A percentile compares a stretch with the other conserved stretches of the same genome.
Evolutionary conservation across 2,797 vertebrate species (phyloP).

Genomic region (Balearica regulorum): DNA sequence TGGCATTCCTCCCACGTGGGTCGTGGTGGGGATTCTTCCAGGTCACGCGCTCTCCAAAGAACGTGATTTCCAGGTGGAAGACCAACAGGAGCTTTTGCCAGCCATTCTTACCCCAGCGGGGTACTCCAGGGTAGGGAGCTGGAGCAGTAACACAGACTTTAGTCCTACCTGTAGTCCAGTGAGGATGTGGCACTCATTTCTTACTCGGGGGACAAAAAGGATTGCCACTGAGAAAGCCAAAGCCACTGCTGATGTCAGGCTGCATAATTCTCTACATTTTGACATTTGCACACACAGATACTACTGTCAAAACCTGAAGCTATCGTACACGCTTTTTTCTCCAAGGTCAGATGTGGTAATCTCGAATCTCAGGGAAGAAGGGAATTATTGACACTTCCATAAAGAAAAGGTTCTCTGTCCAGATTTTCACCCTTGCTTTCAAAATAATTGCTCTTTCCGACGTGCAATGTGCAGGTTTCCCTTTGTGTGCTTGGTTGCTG

Average conservation of each 20-base stretch:
- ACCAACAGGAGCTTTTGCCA: background rate
- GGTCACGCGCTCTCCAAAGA: background rate
- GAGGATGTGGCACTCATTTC: background rate
- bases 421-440: background rate
- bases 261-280: background rate
- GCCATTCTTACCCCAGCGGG: background rate
- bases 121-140: background rate
- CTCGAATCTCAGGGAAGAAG: background rate
- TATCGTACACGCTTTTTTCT: accelerated
- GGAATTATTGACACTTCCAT: background rate
- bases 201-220: background rate
- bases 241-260: background rate
- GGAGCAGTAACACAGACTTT: accelerated
- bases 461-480: accelerated
- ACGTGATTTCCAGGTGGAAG: background rate
- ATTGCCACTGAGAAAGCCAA: background rate
- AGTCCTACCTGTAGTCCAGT: background rate
- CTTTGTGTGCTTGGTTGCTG: background rate
- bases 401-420: background rate
- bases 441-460: background rate
- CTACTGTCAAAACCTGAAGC: background rate
- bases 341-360: background rate
- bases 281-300: background rate
- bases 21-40: no score
- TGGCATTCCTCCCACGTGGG: background rate